Conservation (phyloP, 2,888 invertebrate species). For the Ypsolopha sequella region DNA sequence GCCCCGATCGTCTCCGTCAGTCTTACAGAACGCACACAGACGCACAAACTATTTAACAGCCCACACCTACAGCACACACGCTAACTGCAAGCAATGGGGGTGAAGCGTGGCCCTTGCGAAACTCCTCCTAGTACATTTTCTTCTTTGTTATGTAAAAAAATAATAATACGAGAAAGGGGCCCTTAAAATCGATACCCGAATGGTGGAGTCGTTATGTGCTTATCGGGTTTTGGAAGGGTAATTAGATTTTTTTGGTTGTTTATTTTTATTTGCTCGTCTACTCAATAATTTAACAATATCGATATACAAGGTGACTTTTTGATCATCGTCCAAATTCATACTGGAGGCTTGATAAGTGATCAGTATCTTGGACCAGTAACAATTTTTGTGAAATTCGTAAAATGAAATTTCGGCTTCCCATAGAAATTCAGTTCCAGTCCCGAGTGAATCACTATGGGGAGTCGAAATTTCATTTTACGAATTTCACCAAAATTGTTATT, state of each 20-base stretch:
- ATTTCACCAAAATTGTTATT: no score
- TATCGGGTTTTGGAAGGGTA: slow-evolving; percentile 12
- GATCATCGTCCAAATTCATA: no score
- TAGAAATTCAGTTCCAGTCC: no score
- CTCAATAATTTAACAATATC: no score
- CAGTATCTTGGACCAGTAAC: no score
- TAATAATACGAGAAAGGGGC: slow-evolving; percentile 66
- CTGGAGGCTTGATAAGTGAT: no score
- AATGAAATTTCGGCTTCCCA: no score
- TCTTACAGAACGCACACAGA: slow-evolving; percentile 18
- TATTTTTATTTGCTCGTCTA: no score
- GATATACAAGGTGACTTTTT: no score
- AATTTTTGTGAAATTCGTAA: no score
- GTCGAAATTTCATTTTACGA: no score
- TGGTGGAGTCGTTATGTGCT: slow-evolving; percentile 35
- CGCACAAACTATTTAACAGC: slow-evolving; percentile 17
- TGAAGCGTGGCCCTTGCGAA: slow-evolving; percentile 46
- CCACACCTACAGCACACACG: slow-evolving; percentile 24
- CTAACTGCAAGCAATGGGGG: slow-evolving; percentile 29
- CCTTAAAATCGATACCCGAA: slow-evolving; percentile 62
- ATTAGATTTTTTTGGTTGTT: background rate
- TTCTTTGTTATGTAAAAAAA: slow-evolving; percentile 70
- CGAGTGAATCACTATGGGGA: no score
- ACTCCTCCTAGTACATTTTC: slow-evolving; percentile 66
- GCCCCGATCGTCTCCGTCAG: slow-evolving; percentile 61